Evolutionary conservation across 2,888 invertebrate species (phyloP).

Genomic region (Drosophila barbarae): DNA sequence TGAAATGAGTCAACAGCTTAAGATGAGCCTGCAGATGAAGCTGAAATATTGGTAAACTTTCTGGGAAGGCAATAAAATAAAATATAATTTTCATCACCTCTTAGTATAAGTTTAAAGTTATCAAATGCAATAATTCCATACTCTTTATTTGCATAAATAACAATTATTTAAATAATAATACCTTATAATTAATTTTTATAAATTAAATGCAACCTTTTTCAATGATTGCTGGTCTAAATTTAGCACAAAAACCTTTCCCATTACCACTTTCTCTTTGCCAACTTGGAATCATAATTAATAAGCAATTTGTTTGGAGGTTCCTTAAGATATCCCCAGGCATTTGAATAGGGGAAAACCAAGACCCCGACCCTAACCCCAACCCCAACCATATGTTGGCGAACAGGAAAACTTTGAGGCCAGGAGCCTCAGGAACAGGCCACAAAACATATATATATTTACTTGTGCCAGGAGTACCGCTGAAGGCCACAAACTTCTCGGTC

Average conservation of each 20-base stretch:
- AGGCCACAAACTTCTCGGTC: constrained; percentile 31
- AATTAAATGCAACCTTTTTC: not conserved
- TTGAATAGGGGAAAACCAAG: not conserved
- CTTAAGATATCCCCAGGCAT: constrained; percentile 2
- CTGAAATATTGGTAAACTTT: not conserved
- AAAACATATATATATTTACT: constrained; percentile 26
- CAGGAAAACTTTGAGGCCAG: constrained; percentile 30
- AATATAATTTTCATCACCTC: not conserved
- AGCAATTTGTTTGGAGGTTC: constrained; percentile 25
- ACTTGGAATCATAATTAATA: constrained; percentile 28
- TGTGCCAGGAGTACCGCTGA: constrained; percentile 9
- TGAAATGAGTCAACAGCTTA: constrained; percentile 11
- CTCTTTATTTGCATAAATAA: not conserved
- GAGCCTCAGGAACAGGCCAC: constrained; percentile 23
- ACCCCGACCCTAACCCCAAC: not conserved
- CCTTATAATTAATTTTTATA: no score
- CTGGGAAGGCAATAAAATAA: not conserved
- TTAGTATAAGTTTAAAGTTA: not conserved
- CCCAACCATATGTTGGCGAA: constrained; percentile 9
- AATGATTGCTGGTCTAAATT: not conserved
- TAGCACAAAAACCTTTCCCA: not conserved
- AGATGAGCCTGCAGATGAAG: not conserved
- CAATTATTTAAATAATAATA: no score
- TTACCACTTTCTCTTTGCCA: not conserved
- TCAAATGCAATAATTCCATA: not conserved